Evolutionary conservation across 1,140 invertebrate genomes (phyloP).

Genomic region (Caerostris darwini): DNA sequence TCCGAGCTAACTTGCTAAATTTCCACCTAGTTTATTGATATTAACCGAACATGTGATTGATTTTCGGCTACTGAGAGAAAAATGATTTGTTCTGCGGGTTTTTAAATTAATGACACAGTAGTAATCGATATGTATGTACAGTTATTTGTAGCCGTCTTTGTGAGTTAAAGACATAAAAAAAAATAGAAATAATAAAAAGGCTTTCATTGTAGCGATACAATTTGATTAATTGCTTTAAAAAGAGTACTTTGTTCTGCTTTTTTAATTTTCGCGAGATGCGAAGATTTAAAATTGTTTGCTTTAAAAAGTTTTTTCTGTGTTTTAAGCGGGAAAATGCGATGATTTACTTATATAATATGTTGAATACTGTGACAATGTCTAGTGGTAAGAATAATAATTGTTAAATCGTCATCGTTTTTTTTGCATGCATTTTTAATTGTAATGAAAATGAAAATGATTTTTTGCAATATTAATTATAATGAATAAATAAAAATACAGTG

Average conservation of each 20-base stretch:
- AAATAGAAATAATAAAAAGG: neutral
- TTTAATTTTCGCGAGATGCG: neutral
- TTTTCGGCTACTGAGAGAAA: neutral
- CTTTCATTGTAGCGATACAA: neutral
- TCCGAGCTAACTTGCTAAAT: constrained; percentile 67
- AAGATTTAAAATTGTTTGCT: neutral
- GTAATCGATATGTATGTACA: constrained; percentile 64
- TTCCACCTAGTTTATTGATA: constrained; percentile 34
- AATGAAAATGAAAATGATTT: neutral
- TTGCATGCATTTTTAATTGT: neutral
- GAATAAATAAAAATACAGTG: no score
- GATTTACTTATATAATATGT: neutral
- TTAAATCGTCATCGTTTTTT: neutral
- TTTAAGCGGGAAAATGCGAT: constrained; percentile 20
- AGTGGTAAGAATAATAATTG: neutral
- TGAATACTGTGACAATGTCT: neutral
- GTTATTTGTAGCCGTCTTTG: constrained; percentile 69
- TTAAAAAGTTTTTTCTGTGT: neutral
- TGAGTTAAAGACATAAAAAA: neutral
- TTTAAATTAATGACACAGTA: constrained; percentile 30
- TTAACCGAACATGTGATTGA: constrained; percentile 29
- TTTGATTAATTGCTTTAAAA: neutral
- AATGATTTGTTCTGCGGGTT: constrained; percentile 38
- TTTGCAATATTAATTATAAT: no score
- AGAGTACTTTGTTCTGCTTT: neutral